Base-by-base conservation (phyloP, 1,140 invertebrate genomes). In the Drosophila lowei region DNA sequence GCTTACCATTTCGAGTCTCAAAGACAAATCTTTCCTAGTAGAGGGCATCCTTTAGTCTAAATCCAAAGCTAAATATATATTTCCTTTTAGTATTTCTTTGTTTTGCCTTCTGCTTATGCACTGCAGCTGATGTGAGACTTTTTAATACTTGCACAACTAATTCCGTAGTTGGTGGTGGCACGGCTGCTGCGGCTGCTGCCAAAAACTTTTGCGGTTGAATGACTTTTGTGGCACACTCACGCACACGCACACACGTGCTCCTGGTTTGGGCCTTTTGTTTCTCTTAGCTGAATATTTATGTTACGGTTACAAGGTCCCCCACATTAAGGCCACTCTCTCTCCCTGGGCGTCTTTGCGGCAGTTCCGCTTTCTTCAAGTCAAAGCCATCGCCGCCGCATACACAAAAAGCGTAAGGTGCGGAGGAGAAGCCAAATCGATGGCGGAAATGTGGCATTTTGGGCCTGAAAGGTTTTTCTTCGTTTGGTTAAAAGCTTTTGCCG, bases 181-280 rank as follows among this genome's bases (percentile, higher is more conserved):
- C 34, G 34, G 64, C 54, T 42, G 53, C 54, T 49, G n/a, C 34
- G 34, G 64, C 54, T 42, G 66, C 38, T 67, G 66, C 66, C 63
- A 68, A 77, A 77, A 81, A 81, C 73, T 80, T 81, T 81, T 77
- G 59, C 46, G 79, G 78, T 77, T 81, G 73, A 81, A 81, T 77
- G 68, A 81, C 55, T 81, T 81, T 70, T 72, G 79, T 80, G 73
- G 78, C 78, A 77, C 68, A 54, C 46, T 28, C 48, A 21, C 62
- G 28, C 58, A 18, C 11, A 23, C 16, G 48, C 48, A 56, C 9
- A 6, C 4, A 25, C 25, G 15, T 38, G 34, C 52, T 16, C 38
- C 41, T 11, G 21, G 11, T 48, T 34, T 38, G 21, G 34, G 6
- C 2, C 63, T 38, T 48, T 73, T 77, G 77, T 80, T 76, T 74